Evolutionary conservation across 1,140 invertebrate species (phyloP).

Genomic region (Linepithema humile): DNA sequence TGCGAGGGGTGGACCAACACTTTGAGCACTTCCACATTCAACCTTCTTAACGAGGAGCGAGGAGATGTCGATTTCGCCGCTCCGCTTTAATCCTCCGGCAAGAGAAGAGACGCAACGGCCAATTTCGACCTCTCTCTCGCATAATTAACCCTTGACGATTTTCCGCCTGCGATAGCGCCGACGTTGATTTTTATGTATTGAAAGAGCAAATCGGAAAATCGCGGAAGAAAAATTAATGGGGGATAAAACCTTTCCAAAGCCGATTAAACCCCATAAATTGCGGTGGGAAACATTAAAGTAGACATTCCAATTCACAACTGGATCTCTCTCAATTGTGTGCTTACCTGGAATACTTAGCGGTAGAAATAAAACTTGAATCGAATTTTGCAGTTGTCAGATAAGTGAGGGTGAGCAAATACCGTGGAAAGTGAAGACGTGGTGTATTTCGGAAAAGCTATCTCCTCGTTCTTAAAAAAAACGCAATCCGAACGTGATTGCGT

Average conservation of each 20-base stretch:
- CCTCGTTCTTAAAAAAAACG: background rate
- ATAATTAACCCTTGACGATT: background rate
- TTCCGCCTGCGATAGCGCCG: background rate
- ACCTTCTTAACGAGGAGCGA: background rate
- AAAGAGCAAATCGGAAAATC: background rate
- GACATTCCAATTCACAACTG: background rate
- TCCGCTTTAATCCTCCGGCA: conserved; percentile 8
- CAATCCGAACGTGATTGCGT: background rate
- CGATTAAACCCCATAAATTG: background rate
- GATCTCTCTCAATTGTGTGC: background rate
- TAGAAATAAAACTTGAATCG: background rate
- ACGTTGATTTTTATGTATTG: background rate
- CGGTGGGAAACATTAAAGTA: background rate
- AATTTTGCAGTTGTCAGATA: background rate
- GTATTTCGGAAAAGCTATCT: background rate
- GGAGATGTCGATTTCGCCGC: background rate
- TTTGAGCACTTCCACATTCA: too few species aligned
- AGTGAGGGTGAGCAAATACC: background rate
- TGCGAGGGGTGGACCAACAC: too few species aligned
- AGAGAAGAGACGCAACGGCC: too few species aligned
- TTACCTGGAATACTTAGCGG: background rate
- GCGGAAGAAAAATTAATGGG: background rate
- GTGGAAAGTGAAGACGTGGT: background rate
- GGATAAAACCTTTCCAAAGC: background rate
- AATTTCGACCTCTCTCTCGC: too few species aligned